phyloP scores from a whole-genome alignment of 2,888 invertebrate genomes.

The Dysmachus trigonus region DNA sequence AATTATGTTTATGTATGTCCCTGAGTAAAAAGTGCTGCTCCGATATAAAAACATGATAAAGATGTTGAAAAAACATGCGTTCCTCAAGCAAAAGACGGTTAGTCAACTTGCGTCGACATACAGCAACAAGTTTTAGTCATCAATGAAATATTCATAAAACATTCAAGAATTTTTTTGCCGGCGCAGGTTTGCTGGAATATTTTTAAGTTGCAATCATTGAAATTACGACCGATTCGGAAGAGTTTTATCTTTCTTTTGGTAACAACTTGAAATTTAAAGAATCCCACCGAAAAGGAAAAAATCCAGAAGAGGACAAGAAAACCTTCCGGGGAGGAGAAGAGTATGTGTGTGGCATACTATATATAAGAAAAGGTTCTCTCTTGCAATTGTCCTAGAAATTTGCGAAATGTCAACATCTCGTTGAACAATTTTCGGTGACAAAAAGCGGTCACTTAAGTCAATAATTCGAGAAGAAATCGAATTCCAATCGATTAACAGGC shows the following conservation, averaged over 20 bases:
- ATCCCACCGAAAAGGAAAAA: not conserved
- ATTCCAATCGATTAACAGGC: slow-evolving; percentile 37
- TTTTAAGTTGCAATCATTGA: not conserved
- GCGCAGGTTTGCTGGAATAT: not conserved
- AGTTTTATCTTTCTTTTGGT: not conserved
- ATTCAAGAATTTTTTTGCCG: not conserved
- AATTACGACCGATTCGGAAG: not conserved
- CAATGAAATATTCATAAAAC: not conserved
- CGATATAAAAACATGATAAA: not conserved
- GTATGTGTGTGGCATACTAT: not conserved
- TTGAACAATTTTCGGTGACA: not conserved
- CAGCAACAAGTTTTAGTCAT: not conserved
- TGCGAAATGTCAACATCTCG: slow-evolving; percentile 24
- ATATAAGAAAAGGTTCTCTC: not conserved
- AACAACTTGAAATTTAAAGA: not conserved
- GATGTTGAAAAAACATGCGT: not conserved
- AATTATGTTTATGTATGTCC: not conserved
- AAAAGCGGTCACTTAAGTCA: slow-evolving; percentile 20
- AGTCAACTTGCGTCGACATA: not conserved
- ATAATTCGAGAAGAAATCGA: slow-evolving; percentile 31
- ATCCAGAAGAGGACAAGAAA: not conserved
- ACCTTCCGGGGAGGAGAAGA: not conserved
- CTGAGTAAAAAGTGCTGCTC: not conserved
- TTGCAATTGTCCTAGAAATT: not conserved
- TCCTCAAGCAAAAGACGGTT: not conserved